Evolutionary conservation across 1,140 invertebrate genomes (phyloP), one percentile per base, ranked within the genome.

Genomic region (Drosophila nebulosa): DNA sequence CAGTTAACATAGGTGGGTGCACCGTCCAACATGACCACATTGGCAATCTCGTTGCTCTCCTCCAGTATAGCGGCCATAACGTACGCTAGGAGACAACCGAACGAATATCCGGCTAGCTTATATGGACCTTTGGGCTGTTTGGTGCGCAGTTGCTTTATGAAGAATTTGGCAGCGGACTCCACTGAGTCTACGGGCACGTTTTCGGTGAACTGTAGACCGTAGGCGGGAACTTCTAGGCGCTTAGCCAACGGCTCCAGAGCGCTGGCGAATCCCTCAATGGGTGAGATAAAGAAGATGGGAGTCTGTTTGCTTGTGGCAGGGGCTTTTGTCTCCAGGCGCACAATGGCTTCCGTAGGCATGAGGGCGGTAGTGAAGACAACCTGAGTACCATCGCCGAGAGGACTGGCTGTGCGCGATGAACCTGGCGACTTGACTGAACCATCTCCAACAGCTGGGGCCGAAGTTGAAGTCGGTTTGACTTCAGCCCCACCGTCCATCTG

Each of bases 11-110:
- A 99, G n/a, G 95, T 94, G 7, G 97, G 97, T 1, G 98, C 98
- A 16, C 98, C 98, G 92, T 99, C 98, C 42, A 99, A 92, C 55
- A 99, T 93, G 35, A 96, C 94, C n/a, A 97, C 91, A n/a, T 93
- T 92, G 0, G 94, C 93, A 24, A 92, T 91, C 79, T 96, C 94
- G 7, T 94, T 94, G 52, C 72, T 91, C 64, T 93, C 92, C 90
- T 99, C 97, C 24, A 99, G 91, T 80, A 96, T 95, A 7, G 95
- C 77, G 2, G 95, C 96, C 95, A 99, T 99, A 93, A 99, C 98
- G 89, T 98, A 97, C 3, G 96, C 97, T 7, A 99, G 95, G 64
- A 95, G 94, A 6, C 96, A 95, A 51, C 98, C 98, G 92, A 97
- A 99, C 0, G 98, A 99, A 91, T 99, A 99, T 2, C 98, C 98